Evolutionary conservation across 2,888 invertebrate species (phyloP), one percentile per base, ranked within the genome.

Genomic region (Himalopsyche anomala): DNA sequence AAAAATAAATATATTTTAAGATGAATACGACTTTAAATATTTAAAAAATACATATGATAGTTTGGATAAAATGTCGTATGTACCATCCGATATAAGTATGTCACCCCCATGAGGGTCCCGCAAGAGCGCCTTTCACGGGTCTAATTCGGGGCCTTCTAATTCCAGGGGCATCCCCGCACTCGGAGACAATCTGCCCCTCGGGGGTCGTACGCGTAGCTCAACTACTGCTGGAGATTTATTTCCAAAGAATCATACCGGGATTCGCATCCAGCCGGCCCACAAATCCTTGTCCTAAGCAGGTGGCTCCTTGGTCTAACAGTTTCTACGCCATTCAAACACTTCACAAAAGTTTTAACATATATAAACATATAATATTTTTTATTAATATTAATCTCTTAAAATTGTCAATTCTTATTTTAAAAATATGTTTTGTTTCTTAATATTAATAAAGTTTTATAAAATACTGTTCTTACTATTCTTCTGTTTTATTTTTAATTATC

Each of bases 101-200:
- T 74, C 11, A 40, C 19, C 83, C 83, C 80, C 55, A 83, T 51
- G 79, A 82, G 80, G 84, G 84, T 81, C 81, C 80, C 82, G 85
- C 83, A 56, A 81, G 86, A 85, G 85, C 85, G 82, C 85, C 87
- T 87, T 84, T 74, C 74, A 74, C 74, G 74, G 74, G 74, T 74
- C 74, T 56, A 80, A 80, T 84, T 85, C 81, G 74, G 69, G 84
- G 83, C 82, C 82, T 81, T 85, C 84, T 88, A 87, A 88, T 87
- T 83, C 83, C 84, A 51, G 83, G 87, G 88, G 88, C 86, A 84
- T 86, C 86, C 86, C 83, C 84, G 84, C 85, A 83, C 86, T 84
- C 92, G 90, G 91, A 90, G 90, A 91, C 90, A 91, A 93, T 92
- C 90, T 91, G 91, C 92, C 93, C 93, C 93, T 88, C 87, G 92